Evolutionary conservation across 2,113 vertebrate genomes (phyloP).

Genomic region (Orcinus orca): DNA sequence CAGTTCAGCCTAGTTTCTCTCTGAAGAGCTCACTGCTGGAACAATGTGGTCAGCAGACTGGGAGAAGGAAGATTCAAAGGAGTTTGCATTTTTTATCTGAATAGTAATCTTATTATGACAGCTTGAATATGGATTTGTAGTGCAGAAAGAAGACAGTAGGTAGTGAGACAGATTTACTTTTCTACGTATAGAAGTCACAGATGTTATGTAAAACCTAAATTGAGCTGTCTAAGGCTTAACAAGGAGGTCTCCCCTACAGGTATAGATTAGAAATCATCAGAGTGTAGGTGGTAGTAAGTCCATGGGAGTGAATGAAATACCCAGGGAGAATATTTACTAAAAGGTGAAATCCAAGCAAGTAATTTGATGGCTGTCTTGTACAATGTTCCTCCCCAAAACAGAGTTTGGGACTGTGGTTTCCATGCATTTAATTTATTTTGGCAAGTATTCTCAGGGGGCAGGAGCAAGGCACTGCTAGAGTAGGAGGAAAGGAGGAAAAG

Average conservation of each 20-base stretch:
- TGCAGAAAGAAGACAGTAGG: background rate
- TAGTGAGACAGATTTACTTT: background rate
- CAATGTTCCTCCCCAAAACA: background rate
- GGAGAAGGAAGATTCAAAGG: background rate
- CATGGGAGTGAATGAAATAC: background rate
- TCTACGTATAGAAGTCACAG: background rate
- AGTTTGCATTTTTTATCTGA: background rate
- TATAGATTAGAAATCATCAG: background rate
- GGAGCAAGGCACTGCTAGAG: background rate
- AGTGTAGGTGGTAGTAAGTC: background rate
- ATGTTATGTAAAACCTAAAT: background rate
- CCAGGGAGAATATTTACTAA: no score
- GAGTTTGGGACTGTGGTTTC: background rate
- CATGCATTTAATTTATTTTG: background rate
- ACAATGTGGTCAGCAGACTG: background rate
- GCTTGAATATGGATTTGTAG: background rate
- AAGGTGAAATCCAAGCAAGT: background rate
- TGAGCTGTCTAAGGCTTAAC: background rate
- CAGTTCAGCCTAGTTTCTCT: background rate
- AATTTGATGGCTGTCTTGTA: background rate
- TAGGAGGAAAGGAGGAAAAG: background rate
- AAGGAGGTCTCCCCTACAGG: background rate
- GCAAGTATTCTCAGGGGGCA: background rate
- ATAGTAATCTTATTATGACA: background rate
- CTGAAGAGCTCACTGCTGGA: background rate